Evolutionary conservation across 2,113 vertebrate genomes (phyloP).

Genomic region (Stictonetta naevosa): DNA sequence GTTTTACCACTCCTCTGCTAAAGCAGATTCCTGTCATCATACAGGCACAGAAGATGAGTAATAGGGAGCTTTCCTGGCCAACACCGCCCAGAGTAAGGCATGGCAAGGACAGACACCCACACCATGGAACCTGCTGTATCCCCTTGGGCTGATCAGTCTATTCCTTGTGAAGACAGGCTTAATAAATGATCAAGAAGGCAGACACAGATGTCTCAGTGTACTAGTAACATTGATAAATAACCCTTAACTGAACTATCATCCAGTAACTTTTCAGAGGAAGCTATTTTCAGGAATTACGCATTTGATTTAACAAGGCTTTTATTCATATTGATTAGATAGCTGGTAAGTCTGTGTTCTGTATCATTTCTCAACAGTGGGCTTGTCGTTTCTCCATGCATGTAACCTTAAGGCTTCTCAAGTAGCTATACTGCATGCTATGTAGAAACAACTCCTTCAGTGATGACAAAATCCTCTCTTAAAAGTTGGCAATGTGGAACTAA

Average conservation of each 20-base stretch:
- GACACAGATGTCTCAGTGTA: fast-evolving
- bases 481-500: background rate
- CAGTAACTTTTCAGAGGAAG: background rate
- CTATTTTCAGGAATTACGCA: background rate
- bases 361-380: background rate
- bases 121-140: background rate
- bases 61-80: background rate
- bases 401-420: background rate
- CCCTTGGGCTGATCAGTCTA: background rate
- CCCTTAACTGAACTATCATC: background rate
- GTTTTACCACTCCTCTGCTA: background rate
- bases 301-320: background rate
- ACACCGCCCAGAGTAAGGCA: background rate
- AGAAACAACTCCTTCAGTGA: background rate
- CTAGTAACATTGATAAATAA: background rate
- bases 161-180: background rate
- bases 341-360: background rate
- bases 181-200: background rate
- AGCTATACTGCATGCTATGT: background rate
- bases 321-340: background rate
- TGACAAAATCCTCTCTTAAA: background rate
- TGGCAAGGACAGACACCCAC: background rate
- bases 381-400: background rate
- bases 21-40: background rate
- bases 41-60: background rate